Base-by-base conservation (phyloP, 2,113 vertebrate genomes). In the Pseudorectes ferrugineus region DNA sequence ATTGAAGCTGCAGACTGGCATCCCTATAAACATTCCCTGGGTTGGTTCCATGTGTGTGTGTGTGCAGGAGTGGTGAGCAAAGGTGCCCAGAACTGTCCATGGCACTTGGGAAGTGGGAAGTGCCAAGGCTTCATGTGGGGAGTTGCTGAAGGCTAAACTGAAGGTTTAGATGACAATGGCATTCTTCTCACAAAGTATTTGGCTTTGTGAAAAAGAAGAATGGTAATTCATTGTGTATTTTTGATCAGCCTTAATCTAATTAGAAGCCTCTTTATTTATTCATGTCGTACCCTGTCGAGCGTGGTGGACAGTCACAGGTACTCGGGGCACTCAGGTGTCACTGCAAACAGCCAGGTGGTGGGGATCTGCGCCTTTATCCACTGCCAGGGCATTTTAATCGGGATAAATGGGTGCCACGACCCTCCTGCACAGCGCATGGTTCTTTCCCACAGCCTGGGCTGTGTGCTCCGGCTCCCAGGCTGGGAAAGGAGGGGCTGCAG, bases 1-100 rank as follows among this genome's bases (percentile, higher is more conserved):
- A 95, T 96, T 71, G 82, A 88, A 89, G 95, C 77, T 81, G 71
- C 76, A 91, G 65, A 12, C 88, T 72, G 26, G 58, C 80, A 72
- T 67, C 75, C 33, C 46, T 40, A 8, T 33, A 10, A 82, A 72
- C 72, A 58, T 65, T 24, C 28, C 58, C 24, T 25, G 20, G 59
- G n/a, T 28, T 33, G 55, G 18, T 58, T 74, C 76, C 22, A 0
- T 36, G 67, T 43, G 65, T 40, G 26, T 26, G 67, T 40, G 23
- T 17, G 66, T 19, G 70, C 46, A 25, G 91, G 22, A 40, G 31
- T 0, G 2, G 23, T 26, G 52, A 40, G 76, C 0, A 0, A 10
- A 18, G 55, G 35, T 61, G 63, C 38, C 51, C 52, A 24, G 62
- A 55, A 29, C 40, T 35, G 18, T 10, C 11, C 3, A 5, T 0